Percentiles rank a stretch among this genome's conserved stretches.
phyloP scores from a whole-genome alignment of 2,113 vertebrate species.

The Rhinolophus sinicus region DNA sequence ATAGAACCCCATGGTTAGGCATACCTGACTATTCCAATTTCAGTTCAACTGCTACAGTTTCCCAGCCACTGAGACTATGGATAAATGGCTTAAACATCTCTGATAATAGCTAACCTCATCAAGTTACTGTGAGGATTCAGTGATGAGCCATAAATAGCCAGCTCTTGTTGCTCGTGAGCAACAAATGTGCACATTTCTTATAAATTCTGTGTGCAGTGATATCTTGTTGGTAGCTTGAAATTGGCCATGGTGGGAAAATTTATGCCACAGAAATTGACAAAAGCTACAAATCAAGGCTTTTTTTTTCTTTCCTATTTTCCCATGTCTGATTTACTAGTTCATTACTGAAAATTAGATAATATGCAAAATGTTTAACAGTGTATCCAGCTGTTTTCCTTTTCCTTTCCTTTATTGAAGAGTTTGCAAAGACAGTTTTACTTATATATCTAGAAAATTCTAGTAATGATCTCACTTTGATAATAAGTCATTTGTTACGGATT shows the following conservation, averaged over 20 bases:
- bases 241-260: neutral
- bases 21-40: neutral
- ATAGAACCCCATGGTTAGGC: neutral
- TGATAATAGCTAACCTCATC: neutral
- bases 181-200: neutral
- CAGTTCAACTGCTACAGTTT: constrained; percentile 17
- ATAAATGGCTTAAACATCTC: neutral
- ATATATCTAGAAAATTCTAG: neutral
- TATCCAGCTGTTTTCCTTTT: neutral
- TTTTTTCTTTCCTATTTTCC: fast-evolving
- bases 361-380: neutral
- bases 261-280: neutral
- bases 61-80: neutral
- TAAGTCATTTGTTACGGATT: neutral
- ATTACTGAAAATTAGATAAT: constrained; percentile 22
- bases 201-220: neutral
- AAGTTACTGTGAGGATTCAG: neutral
- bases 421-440: neutral
- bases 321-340: neutral
- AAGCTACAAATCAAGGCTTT: neutral
- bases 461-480: constrained; percentile 9
- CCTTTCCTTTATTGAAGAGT: neutral
- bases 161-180: neutral
- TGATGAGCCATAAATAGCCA: neutral
- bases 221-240: neutral